A percentile compares a stretch with the other conserved stretches of the same genome.
phyloP scores from a whole-genome alignment of 35 echinoderm and acorn worm species.

The Eucidaris tribuloides region DNA sequence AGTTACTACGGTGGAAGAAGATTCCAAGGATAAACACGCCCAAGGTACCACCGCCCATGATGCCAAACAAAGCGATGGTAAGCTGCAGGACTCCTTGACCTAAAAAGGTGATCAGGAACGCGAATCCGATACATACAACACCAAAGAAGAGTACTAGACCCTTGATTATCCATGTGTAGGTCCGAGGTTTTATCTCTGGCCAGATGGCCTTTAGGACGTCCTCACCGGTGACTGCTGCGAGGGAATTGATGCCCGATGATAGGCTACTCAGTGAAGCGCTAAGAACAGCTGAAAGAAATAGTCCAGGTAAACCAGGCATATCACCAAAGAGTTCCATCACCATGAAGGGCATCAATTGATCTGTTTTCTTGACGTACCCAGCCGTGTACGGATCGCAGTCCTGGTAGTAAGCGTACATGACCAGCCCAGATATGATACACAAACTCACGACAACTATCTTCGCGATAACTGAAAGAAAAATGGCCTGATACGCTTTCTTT shows the following conservation, averaged over 20 bases:
- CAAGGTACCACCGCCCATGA: not conserved
- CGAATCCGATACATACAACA: not conserved
- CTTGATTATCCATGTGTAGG: too few relatives aligned
- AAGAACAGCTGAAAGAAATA: slow-evolving; percentile 84
- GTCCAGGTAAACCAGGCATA: slow-evolving; percentile 77
- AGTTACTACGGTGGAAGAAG: not conserved
- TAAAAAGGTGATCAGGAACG: not conserved
- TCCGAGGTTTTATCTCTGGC: not conserved
- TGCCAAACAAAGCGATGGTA: not conserved
- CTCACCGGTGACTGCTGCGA: slow-evolving; percentile 49
- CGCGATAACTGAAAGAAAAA: too few relatives aligned
- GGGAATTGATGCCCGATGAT: slow-evolving; percentile 58
- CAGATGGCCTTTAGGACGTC: slow-evolving; percentile 35
- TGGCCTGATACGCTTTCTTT: too few relatives aligned
- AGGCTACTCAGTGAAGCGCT: slow-evolving; percentile 73
- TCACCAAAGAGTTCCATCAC: slow-evolving; percentile 78
- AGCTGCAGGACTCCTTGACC: not conserved
- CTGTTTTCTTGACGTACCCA: too few relatives aligned
- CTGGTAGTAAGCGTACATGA: too few relatives aligned
- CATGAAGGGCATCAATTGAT: slow-evolving; percentile 87
- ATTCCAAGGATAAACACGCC: not conserved
- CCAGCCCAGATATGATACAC: too few relatives aligned
- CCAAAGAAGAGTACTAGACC: not conserved
- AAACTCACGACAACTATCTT: too few relatives aligned
- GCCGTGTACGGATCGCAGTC: too few relatives aligned